phyloP scores from a whole-genome alignment of 2,797 vertebrate species.

The Holocentrus rufus region DNA sequence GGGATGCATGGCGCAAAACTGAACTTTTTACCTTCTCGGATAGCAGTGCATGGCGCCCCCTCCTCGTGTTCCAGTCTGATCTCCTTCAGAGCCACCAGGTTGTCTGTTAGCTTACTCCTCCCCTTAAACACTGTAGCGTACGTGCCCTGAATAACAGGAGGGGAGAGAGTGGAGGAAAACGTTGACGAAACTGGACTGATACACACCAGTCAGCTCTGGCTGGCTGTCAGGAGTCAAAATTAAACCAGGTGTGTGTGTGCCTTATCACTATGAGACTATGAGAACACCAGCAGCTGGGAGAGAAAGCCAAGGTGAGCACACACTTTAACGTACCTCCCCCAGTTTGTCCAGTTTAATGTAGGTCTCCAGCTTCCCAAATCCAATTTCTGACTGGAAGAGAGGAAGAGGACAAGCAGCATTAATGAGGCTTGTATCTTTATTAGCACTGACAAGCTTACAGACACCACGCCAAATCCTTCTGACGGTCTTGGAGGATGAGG shows the following conservation, averaged over 20 bases:
- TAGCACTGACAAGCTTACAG: conserved; percentile 64
- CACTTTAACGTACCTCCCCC: conserved; percentile 85
- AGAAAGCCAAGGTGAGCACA: conserved; percentile 11
- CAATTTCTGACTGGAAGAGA: conserved; percentile 90
- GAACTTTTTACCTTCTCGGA: conserved; percentile 88
- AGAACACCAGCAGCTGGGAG: conserved; percentile 49
- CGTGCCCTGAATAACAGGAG: conserved; percentile 83
- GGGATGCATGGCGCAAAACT: background rate
- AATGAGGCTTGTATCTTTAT: conserved; percentile 58
- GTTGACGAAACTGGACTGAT: background rate
- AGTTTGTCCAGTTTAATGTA: conserved; percentile 98
- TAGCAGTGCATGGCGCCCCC: conserved; percentile 94
- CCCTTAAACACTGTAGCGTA: conserved; percentile 97
- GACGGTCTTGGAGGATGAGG: conserved; percentile 46
- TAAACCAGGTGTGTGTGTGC: conserved; percentile 15
- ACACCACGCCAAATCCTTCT: conserved; percentile 59
- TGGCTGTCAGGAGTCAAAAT: conserved; percentile 23
- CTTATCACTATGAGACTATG: conserved; percentile 35
- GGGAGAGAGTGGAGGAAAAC: background rate
- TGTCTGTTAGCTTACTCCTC: conserved; percentile 95
- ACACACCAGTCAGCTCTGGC: background rate
- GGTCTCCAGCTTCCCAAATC: conserved; percentile 97
- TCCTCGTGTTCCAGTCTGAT: conserved; percentile 95
- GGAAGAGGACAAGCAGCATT: conserved; percentile 58
- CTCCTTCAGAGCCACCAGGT: conserved; percentile 95